Evolutionary conservation across 2,888 invertebrate genomes (phyloP).

Genomic region (Odontomyia ornata): DNA sequence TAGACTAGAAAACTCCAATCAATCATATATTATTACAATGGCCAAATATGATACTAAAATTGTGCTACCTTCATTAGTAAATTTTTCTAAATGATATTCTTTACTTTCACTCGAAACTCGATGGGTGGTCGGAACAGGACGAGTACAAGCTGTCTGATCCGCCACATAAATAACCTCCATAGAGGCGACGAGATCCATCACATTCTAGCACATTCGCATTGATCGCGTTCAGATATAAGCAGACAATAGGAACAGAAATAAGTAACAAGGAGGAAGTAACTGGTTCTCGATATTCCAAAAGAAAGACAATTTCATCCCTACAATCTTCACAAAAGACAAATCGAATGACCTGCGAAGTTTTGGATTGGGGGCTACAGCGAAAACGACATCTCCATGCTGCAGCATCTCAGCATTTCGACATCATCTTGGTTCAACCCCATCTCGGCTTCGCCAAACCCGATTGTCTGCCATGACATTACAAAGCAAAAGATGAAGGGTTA

Average conservation of each 20-base stretch:
- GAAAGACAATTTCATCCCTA: constrained; percentile 32
- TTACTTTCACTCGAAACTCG: neutral
- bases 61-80: constrained; percentile 23
- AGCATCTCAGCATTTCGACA: constrained; percentile 39
- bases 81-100: neutral
- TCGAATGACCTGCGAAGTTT: neutral
- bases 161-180: neutral
- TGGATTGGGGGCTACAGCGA: neutral
- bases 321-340: neutral
- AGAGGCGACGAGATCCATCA: neutral
- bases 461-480: neutral
- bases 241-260: constrained; percentile 11
- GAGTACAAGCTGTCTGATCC: neutral
- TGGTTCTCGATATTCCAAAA: constrained; percentile 18
- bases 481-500: constrained; percentile 10
- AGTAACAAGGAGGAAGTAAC: neutral
- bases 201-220: constrained; percentile 15
- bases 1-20: constrained; percentile 28
- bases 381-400: constrained; percentile 35
- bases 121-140: neutral
- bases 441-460: neutral
- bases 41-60: constrained; percentile 19
- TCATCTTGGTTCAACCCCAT: neutral
- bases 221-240: constrained; percentile 9
- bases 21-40: constrained; percentile 14